Evolutionary conservation across 1,140 invertebrate genomes (phyloP).

Genomic region (Orius laevigatus): DNA sequence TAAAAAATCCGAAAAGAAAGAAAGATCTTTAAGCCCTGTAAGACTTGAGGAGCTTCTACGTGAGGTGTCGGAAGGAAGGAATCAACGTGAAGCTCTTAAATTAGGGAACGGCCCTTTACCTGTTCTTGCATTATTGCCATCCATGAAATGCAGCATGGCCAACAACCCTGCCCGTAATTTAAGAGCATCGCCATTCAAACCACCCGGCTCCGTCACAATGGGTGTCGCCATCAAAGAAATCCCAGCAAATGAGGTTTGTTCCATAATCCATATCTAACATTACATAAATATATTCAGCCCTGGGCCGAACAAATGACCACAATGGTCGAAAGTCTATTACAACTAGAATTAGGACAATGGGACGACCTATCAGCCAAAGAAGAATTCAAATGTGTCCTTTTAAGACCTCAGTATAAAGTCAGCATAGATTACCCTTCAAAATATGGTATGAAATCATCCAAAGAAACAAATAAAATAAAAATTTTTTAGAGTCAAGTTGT

Average conservation of each 20-base stretch:
- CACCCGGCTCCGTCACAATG: slow-evolving; percentile 21
- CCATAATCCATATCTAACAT: background rate
- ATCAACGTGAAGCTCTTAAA: background rate
- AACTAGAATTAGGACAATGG: slow-evolving; percentile 25
- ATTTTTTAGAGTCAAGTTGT: slow-evolving; percentile 19
- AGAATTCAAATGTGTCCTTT: slow-evolving; percentile 26
- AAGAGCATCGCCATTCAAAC: slow-evolving; percentile 19
- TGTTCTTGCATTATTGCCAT: slow-evolving; percentile 13
- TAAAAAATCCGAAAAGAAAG: background rate
- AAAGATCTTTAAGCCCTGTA: slow-evolving; percentile 4
- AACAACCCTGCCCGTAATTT: slow-evolving; percentile 14
- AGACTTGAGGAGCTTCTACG: slow-evolving; percentile 6
- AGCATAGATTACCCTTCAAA: slow-evolving; percentile 21
- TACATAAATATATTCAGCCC: slow-evolving; percentile 12
- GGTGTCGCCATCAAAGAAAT: slow-evolving; percentile 25
- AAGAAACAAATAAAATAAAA: too few relatives aligned
- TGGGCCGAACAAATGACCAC: slow-evolving; percentile 23
- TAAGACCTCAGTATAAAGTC: slow-evolving; percentile 26
- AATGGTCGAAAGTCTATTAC: slow-evolving; percentile 26
- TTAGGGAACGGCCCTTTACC: slow-evolving; percentile 12
- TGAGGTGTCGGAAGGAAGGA: slow-evolving; percentile 9
- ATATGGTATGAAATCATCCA: slow-evolving; percentile 13
- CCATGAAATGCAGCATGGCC: slow-evolving; percentile 4
- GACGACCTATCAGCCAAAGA: slow-evolving; percentile 23
- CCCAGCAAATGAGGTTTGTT: slow-evolving; percentile 24